These are phyloP conservation scores for Poeciliopsis infans DNA, from an alignment of 2,797 vertebrate species.

Conservation along the genomic window DNA sequence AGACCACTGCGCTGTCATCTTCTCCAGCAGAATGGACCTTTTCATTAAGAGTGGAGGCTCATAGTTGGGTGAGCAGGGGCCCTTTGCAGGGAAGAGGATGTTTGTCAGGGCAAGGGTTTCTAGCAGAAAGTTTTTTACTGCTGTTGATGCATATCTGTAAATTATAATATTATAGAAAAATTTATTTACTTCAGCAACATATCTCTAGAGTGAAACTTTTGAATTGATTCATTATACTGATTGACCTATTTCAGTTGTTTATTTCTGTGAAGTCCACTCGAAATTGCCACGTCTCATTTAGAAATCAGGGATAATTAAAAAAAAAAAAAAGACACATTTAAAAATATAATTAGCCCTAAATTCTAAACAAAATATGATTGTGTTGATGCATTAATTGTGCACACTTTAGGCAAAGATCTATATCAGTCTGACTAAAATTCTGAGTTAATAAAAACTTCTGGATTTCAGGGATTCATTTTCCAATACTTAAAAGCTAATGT, in stretches of 20 bases:
- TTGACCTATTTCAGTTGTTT: too few species aligned
- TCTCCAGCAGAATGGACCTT: conserved; percentile 52
- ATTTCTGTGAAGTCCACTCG: background rate
- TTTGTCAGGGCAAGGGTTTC: background rate
- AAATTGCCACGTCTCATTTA: background rate
- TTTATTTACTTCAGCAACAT: background rate
- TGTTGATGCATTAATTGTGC: background rate
- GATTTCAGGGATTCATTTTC: background rate
- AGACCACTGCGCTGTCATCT: conserved; percentile 37
- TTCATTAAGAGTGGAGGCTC: conserved; percentile 42
- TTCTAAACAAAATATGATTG: background rate
- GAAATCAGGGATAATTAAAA: background rate
- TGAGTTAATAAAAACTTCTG: background rate
- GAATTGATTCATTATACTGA: background rate
- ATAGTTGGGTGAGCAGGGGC: conserved; percentile 15
- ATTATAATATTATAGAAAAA: background rate
- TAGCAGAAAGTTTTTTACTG: background rate
- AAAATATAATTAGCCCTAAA: background rate
- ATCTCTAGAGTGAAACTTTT: background rate
- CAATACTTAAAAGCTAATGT: background rate
- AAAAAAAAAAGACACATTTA: background rate
- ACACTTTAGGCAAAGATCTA: background rate
- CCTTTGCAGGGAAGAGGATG: background rate
- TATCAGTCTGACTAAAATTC: too few species aligned
- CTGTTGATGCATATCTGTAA: background rate